Evolutionary conservation across 2,888 invertebrate species (phyloP).

Genomic region (Bellardia bayeri): DNA sequence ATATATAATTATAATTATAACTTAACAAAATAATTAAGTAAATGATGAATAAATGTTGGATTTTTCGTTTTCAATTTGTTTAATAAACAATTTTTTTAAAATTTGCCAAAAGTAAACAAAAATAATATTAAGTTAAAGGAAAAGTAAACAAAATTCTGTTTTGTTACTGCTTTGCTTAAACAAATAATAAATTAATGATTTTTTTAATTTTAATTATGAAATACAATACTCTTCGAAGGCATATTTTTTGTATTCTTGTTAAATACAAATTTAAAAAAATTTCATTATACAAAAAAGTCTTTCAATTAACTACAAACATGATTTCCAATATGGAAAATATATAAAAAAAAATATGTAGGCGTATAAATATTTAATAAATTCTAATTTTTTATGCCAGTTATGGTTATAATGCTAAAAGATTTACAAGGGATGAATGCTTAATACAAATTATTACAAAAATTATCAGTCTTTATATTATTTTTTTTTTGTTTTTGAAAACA

Average conservation of each 20-base stretch:
- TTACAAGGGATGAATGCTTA: slow-evolving; percentile 48
- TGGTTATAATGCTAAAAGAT: slow-evolving; percentile 13
- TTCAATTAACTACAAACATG: slow-evolving; percentile 67
- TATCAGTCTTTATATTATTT: slow-evolving; percentile 55
- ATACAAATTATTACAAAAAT: slow-evolving; percentile 54
- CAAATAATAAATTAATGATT: background rate
- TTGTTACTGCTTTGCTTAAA: no score
- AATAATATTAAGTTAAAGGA: background rate
- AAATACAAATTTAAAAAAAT: slow-evolving; percentile 7
- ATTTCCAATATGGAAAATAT: slow-evolving; percentile 75
- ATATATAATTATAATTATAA: slow-evolving; percentile 50
- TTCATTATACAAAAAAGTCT: slow-evolving; percentile 59
- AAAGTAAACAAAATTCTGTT: no score
- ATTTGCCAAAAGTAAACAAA: background rate
- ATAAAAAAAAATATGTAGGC: slow-evolving; percentile 11
- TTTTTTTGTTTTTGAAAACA: background rate
- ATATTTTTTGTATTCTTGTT: background rate
- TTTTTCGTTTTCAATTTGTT: background rate
- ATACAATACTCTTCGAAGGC: slow-evolving; percentile 56
- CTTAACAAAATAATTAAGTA: slow-evolving; percentile 70
- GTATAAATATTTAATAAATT: slow-evolving; percentile 34
- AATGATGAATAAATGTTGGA: slow-evolving; percentile 41
- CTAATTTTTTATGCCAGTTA: background rate
- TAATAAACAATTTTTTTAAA: background rate
- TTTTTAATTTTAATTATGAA: slow-evolving; percentile 37